Conservation (phyloP, 2,797 vertebrate species). For the Myripristis jacobus region DNA sequence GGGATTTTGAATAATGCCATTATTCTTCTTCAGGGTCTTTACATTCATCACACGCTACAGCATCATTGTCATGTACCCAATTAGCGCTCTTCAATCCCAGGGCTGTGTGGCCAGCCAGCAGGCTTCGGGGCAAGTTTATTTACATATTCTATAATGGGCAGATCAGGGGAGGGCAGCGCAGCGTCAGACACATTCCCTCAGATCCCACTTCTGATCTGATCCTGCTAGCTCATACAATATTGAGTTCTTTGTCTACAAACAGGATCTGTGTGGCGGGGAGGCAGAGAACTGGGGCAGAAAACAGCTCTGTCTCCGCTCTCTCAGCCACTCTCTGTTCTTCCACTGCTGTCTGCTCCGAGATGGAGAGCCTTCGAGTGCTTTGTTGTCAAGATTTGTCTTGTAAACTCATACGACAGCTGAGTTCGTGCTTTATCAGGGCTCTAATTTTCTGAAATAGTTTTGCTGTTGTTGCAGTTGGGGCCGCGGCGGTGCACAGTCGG, state of each 20-base stretch:
- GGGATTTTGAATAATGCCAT: conserved; percentile 53
- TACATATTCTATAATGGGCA: conserved; percentile 75
- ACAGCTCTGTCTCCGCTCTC: conserved; percentile 43
- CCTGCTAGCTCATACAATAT: conserved; percentile 63
- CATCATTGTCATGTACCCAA: conserved; percentile 53
- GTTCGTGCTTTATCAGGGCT: conserved; percentile 29
- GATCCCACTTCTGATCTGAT: conserved; percentile 56
- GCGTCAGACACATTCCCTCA: conserved; percentile 66
- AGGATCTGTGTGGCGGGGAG: conserved; percentile 54
- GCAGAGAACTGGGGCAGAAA: conserved; percentile 71
- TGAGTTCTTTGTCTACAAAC: conserved; percentile 71
- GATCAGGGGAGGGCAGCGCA: conserved; percentile 65
- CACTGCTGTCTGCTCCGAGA: conserved; percentile 35
- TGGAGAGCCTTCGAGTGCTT: conserved; percentile 36
- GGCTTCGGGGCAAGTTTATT: conserved; percentile 56
- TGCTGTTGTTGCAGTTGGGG: conserved; percentile 16
- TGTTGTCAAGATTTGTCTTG: conserved; percentile 51
- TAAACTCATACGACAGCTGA: conserved; percentile 53
- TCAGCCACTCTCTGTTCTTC: conserved; percentile 56
- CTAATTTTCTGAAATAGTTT: conserved; percentile 43
- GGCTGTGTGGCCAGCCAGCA: conserved; percentile 19
- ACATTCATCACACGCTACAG: conserved; percentile 41
- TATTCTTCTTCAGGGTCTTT: conserved; percentile 45
- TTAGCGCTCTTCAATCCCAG: conserved; percentile 48
- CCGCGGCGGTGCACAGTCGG: too few relatives aligned